phyloP scores from a whole-genome alignment of 2,113 vertebrate genomes.

The Epinephelus cyanopodus region DNA sequence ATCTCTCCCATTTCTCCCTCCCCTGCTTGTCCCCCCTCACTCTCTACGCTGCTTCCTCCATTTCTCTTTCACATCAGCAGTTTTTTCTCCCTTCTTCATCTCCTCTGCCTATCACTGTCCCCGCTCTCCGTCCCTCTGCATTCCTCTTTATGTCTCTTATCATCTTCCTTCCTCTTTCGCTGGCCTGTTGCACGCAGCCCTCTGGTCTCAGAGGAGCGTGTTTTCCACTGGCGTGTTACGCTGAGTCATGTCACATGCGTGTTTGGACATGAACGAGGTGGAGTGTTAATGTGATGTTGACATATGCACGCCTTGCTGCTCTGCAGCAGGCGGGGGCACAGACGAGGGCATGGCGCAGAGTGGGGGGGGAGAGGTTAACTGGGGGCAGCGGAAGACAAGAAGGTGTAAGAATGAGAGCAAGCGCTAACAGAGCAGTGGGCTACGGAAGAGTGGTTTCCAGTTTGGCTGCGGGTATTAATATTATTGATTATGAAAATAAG shows the following conservation, averaged over 20 bases:
- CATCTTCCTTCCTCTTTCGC: constrained; percentile 42
- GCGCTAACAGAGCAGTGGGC: constrained; percentile 10
- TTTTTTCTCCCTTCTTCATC: constrained; percentile 6
- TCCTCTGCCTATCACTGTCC: not conserved
- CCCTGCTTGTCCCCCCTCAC: not conserved
- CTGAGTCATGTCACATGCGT: constrained; percentile 72
- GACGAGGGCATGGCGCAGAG: constrained; percentile 21
- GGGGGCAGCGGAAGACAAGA: constrained; percentile 39
- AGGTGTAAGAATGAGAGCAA: constrained; percentile 11
- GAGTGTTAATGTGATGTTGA: constrained; percentile 66
- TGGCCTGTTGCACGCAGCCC: constrained; percentile 37
- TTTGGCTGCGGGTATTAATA: constrained; percentile 31
- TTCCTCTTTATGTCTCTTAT: constrained; percentile 29
- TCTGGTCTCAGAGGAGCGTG: constrained; percentile 59
- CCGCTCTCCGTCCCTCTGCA: constrained; percentile 26
- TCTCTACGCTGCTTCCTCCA: constrained; percentile 19
- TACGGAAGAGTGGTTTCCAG: constrained; percentile 3
- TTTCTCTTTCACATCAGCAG: constrained; percentile 36
- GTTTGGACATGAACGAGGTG: constrained; percentile 67
- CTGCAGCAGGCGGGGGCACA: constrained; percentile 34
- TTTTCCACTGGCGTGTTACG: constrained; percentile 55
- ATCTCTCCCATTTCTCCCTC: not conserved
- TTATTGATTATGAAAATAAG: constrained; percentile 49
- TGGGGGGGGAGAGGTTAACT: constrained; percentile 53
- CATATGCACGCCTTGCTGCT: constrained; percentile 55